These are phyloP conservation scores for Isichthys henryi DNA, from an alignment of 2,113 vertebrate genomes.

Conservation along the genomic window DNA sequence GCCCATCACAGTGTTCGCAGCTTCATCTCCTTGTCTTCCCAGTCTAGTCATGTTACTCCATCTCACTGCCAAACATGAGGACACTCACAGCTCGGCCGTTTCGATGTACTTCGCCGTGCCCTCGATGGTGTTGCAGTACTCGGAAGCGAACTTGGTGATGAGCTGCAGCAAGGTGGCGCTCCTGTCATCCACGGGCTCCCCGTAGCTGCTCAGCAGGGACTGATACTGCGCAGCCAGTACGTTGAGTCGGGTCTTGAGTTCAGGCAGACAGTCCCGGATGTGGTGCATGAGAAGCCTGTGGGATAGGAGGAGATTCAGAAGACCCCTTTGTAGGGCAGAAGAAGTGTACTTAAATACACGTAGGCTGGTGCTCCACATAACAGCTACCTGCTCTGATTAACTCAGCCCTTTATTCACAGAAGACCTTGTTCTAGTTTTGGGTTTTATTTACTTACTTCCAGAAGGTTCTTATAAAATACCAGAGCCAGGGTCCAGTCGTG, in stretches of 20 bases:
- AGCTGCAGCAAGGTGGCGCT: conserved; percentile 92
- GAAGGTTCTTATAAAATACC: not conserved
- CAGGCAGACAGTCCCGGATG: conserved; percentile 93
- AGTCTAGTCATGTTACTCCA: not conserved
- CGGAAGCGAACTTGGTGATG: conserved; percentile 96
- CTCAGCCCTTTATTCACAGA: not conserved
- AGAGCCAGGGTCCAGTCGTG: not conserved
- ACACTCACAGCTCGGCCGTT: conserved; percentile 89
- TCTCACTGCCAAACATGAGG: not conserved
- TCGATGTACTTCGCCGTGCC: conserved; percentile 99
- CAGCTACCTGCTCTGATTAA: not conserved
- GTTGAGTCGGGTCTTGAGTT: conserved; percentile 94
- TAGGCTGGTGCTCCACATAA: not conserved
- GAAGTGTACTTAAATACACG: not conserved
- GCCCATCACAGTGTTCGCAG: not conserved
- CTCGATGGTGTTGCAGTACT: conserved; percentile 98
- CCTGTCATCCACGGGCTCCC: conserved; percentile 90
- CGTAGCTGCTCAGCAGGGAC: conserved; percentile 88
- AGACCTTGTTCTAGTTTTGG: not conserved
- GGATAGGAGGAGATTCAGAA: not conserved
- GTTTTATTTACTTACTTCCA: not conserved
- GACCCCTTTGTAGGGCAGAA: not conserved
- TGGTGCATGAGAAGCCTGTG: conserved; percentile 92
- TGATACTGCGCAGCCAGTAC: conserved; percentile 95
- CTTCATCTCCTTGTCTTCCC: not conserved